Evolutionary conservation across 2,888 invertebrate species (phyloP).

Genomic region (Orthosia incerta): DNA sequence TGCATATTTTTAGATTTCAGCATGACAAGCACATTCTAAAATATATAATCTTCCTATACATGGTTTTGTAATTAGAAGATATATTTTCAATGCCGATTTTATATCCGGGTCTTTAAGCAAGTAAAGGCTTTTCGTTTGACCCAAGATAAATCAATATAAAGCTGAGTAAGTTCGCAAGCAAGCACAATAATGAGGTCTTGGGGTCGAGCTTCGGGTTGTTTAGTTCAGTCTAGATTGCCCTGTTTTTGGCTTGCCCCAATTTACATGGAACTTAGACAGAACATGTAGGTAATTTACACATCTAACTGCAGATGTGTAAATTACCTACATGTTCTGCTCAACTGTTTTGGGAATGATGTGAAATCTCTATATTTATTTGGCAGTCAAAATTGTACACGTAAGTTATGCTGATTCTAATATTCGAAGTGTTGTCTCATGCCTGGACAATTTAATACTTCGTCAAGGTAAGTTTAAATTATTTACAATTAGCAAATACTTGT

Average conservation of each 20-base stretch:
- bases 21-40: slow-evolving; percentile 17
- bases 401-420: neutral
- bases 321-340: no score
- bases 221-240: no score
- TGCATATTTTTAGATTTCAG: slow-evolving; percentile 2
- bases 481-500: neutral
- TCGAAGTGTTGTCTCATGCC: neutral
- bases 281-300: no score
- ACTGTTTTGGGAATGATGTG: neutral
- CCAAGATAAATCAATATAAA: no score
- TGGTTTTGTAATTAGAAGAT: neutral
- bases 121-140: neutral
- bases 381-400: neutral
- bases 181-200: no score
- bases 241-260: no score
- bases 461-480: slow-evolving; percentile 7
- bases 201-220: no score
- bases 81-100: neutral
- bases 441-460: neutral
- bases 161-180: no score
- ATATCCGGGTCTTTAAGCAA: slow-evolving; percentile 12
- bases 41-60: neutral
- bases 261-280: no score
- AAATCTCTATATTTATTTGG: neutral
- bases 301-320: no score